Percentiles rank a stretch among this genome's conserved stretches.
Conservation (phyloP, 1,140 invertebrate genomes). For the Onthophagus taurus region DNA sequence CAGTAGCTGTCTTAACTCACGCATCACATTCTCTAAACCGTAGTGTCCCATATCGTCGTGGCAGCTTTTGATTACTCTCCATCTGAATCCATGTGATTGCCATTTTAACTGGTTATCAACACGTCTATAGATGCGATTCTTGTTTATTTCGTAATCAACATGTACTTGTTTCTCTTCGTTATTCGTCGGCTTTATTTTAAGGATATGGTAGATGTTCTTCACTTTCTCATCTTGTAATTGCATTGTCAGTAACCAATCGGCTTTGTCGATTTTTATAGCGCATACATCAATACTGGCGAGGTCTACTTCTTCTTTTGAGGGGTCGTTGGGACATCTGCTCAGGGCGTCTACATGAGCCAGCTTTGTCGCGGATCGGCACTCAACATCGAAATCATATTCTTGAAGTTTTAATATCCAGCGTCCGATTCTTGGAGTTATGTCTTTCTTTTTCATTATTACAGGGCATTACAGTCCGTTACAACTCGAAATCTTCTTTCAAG, state of each 20-base stretch:
- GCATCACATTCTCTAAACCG: no score
- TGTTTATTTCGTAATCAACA: background rate
- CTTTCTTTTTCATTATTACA: no score
- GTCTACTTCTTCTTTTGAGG: conserved; percentile 25
- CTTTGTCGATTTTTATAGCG: background rate
- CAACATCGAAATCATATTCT: no score
- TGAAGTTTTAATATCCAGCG: no score
- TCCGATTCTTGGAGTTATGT: no score
- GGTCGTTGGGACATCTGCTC: no score
- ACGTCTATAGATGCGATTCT: background rate
- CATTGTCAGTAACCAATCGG: background rate
- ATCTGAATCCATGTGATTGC: background rate
- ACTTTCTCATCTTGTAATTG: background rate
- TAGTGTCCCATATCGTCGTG: background rate
- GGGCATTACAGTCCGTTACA: conserved; percentile 27
- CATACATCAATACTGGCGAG: conserved; percentile 23
- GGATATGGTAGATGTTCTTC: background rate
- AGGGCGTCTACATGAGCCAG: no score
- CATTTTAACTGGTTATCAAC: background rate
- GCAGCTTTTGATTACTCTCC: background rate
- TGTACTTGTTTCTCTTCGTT: conserved; percentile 1
- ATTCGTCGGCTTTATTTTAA: background rate
- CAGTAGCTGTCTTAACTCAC: no score
- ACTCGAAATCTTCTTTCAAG: conserved; percentile 27
- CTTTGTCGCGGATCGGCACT: no score